Conservation (phyloP, 2,888 invertebrate species). For the Microplitis deprimator region DNA sequence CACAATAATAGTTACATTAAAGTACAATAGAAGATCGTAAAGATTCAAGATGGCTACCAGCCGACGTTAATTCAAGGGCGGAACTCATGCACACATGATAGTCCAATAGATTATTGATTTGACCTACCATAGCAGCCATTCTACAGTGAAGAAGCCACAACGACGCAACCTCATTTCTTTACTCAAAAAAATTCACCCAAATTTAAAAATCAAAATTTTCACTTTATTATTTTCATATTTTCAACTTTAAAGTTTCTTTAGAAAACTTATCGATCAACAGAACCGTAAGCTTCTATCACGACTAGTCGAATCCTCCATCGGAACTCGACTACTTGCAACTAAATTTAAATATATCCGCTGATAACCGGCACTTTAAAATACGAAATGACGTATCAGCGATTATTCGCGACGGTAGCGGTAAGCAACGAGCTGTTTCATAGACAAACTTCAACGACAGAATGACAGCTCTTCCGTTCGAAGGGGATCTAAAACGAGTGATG, state of each 20-base stretch:
- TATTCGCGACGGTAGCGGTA: slow-evolving; percentile 34
- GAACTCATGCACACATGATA: slow-evolving; percentile 4
- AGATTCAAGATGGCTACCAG: slow-evolving; percentile 53
- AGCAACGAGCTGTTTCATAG: slow-evolving; percentile 61
- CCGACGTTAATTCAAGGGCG: slow-evolving; percentile 8
- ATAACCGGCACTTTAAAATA: not conserved
- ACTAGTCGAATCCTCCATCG: too few relatives aligned
- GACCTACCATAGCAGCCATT: slow-evolving; percentile 23
- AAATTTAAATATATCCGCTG: not conserved
- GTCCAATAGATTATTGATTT: slow-evolving; percentile 30
- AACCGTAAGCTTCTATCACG: too few relatives aligned
- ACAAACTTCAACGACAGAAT: slow-evolving; percentile 66
- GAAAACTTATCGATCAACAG: too few relatives aligned
- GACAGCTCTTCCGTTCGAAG: slow-evolving; percentile 58
- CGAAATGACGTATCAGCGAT: slow-evolving; percentile 1
- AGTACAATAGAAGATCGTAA: slow-evolving; percentile 26
- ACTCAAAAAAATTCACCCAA: slow-evolving; percentile 6
- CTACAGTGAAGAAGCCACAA: slow-evolving; percentile 12
- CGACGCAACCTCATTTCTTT: slow-evolving; percentile 11
- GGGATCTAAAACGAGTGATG: slow-evolving; percentile 51
- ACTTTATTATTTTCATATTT: too few relatives aligned
- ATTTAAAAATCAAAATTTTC: too few relatives aligned
- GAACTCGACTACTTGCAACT: not conserved
- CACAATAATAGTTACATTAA: slow-evolving; percentile 2
- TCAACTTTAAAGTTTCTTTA: too few relatives aligned